Conservation (phyloP, 2,113 vertebrate species). For the Phodopus roborovskii region DNA sequence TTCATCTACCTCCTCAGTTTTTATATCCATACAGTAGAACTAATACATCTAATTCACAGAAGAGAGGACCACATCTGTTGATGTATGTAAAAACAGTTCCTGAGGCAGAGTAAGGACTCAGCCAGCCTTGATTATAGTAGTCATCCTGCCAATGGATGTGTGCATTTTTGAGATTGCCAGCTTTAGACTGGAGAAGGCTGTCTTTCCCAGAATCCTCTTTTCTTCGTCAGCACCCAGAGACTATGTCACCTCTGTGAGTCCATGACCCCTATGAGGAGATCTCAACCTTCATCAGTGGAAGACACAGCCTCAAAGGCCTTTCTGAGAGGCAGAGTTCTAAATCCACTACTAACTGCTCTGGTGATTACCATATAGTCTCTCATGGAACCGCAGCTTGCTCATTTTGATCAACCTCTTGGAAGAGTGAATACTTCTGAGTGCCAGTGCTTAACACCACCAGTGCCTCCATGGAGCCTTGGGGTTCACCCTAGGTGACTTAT, state of each 20-base stretch:
- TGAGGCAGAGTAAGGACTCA: not conserved
- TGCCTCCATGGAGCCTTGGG: not conserved
- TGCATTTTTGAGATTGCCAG: not conserved
- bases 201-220: not conserved
- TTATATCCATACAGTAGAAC: not conserved
- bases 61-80: not conserved
- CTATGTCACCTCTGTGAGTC: not conserved
- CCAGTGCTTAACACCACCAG: not conserved
- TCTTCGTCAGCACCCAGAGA: not conserved
- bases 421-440: not conserved
- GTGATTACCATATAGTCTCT: not conserved
- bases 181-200: not conserved
- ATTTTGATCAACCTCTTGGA: not conserved
- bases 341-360: not conserved
- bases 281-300: not conserved
- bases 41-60: not conserved
- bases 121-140: not conserved
- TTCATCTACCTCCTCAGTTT: not conserved
- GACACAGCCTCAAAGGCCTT: not conserved
- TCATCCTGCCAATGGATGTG: not conserved
- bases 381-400: not conserved
- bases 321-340: not conserved
- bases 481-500: not conserved
- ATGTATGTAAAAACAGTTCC: not conserved
- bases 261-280: not conserved